A percentile compares a stretch with the other conserved stretches of the same genome.
Evolutionary conservation across 2,113 vertebrate species (phyloP).

Genomic region (Eudorcas thomsonii): DNA sequence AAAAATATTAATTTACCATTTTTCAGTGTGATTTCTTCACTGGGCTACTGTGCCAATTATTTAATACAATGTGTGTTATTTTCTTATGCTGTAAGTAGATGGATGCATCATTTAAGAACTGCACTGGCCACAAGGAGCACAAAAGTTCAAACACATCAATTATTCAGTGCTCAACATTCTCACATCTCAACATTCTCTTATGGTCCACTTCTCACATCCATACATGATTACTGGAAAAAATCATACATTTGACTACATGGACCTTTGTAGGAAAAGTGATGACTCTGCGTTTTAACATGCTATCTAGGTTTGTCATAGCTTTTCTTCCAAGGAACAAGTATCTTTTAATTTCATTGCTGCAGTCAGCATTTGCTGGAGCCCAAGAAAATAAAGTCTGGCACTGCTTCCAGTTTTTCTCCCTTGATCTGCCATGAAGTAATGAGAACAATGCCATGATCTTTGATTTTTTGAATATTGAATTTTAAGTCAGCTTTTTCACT

Average conservation of each 20-base stretch:
- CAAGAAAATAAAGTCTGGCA: background rate
- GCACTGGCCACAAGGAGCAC: background rate
- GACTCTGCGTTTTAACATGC: background rate
- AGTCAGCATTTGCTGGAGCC: background rate
- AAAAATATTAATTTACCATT: background rate
- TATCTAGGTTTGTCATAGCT: background rate
- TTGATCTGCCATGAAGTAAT: background rate
- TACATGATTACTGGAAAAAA: background rate
- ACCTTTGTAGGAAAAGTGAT: background rate
- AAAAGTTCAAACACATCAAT: background rate
- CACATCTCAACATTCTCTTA: background rate
- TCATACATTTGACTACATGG: background rate
- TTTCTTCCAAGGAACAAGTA: background rate
- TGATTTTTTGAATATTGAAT: background rate
- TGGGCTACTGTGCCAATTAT: background rate
- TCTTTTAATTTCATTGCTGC: background rate
- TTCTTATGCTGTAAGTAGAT: background rate
- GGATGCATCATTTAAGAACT: background rate
- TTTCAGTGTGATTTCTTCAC: background rate
- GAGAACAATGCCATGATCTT: background rate
- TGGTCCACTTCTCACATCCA: background rate
- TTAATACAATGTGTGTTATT: background rate
- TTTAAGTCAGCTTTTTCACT: background rate
- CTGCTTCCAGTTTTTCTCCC: background rate
- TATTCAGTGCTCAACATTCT: background rate